A percentile compares a stretch with the other conserved stretches of the same genome.
Evolutionary conservation across 2,888 invertebrate genomes (phyloP).

Genomic region (Balanococcus diminutus): DNA sequence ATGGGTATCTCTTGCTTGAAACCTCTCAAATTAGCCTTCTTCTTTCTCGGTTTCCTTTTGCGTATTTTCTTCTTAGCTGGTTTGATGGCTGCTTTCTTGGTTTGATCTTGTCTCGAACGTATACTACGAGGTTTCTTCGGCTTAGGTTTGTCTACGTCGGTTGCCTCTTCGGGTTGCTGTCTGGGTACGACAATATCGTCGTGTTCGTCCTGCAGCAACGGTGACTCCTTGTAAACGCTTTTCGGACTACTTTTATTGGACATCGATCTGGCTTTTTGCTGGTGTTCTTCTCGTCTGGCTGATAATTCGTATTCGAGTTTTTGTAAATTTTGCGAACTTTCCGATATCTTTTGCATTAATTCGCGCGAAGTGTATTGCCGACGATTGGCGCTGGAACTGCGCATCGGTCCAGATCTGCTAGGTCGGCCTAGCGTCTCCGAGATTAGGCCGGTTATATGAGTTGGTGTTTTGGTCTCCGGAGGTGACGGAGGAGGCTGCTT

Average conservation of each 20-base stretch:
- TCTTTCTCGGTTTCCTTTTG: not conserved
- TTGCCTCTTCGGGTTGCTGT: not conserved
- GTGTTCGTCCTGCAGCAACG: not conserved
- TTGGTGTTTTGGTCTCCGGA: not conserved
- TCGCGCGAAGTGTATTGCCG: not conserved
- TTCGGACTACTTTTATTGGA: not conserved
- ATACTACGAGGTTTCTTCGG: not conserved
- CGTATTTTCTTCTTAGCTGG: not conserved
- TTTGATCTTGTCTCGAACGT: not conserved
- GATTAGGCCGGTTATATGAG: not conserved
- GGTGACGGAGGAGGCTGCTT: not conserved
- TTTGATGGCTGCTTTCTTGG: not conserved
- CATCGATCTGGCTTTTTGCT: too few relatives aligned
- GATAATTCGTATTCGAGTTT: not conserved
- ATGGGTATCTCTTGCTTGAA: conserved; percentile 44
- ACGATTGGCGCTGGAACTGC: not conserved
- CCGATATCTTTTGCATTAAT: not conserved
- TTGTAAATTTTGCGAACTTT: not conserved
- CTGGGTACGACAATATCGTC: not conserved
- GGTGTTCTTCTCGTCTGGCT: not conserved
- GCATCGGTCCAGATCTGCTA: not conserved
- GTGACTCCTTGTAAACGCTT: not conserved
- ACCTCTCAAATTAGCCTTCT: conserved; percentile 14
- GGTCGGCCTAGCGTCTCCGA: not conserved
- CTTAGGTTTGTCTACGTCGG: not conserved